Conservation (phyloP, 2,113 vertebrate genomes). For the Lutjanus erythropterus region DNA sequence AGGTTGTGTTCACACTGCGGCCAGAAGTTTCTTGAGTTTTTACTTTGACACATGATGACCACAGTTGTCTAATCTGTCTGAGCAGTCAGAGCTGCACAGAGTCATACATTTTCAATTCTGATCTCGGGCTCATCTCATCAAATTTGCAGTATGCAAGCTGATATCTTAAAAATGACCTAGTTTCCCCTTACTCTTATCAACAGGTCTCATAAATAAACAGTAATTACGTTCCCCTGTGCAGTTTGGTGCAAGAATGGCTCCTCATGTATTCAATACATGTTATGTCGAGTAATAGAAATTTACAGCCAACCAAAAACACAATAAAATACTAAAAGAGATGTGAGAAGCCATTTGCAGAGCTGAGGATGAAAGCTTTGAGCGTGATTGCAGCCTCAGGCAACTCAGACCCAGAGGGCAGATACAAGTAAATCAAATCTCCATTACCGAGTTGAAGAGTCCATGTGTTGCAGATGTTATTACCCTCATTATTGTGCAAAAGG, state of each 20-base stretch:
- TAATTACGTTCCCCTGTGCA: background rate
- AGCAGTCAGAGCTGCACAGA: background rate
- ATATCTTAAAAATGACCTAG: background rate
- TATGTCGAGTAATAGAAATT: background rate
- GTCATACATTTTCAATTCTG: background rate
- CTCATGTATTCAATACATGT: background rate
- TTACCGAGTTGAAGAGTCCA: constrained; percentile 42
- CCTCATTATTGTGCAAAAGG: constrained; percentile 54
- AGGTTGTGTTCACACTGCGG: background rate
- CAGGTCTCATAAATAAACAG: background rate
- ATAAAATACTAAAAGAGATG: background rate
- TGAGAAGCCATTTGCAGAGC: constrained; percentile 26
- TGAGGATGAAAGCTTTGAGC: constrained; percentile 32
- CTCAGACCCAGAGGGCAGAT: constrained; percentile 54
- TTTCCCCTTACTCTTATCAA: background rate
- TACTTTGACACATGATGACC: background rate
- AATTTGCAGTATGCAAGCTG: background rate
- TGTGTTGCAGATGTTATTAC: constrained; percentile 60
- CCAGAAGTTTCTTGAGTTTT: background rate
- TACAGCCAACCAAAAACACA: background rate
- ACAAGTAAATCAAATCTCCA: constrained; percentile 67
- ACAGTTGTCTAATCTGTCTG: background rate
- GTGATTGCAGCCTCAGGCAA: constrained; percentile 47
- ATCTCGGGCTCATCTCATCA: constrained; percentile 3
- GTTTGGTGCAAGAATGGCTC: too few species aligned